Evolutionary conservation across 2,888 invertebrate species (phyloP), one percentile per base, ranked within the genome.

Genomic region (Stenurella melanura): DNA sequence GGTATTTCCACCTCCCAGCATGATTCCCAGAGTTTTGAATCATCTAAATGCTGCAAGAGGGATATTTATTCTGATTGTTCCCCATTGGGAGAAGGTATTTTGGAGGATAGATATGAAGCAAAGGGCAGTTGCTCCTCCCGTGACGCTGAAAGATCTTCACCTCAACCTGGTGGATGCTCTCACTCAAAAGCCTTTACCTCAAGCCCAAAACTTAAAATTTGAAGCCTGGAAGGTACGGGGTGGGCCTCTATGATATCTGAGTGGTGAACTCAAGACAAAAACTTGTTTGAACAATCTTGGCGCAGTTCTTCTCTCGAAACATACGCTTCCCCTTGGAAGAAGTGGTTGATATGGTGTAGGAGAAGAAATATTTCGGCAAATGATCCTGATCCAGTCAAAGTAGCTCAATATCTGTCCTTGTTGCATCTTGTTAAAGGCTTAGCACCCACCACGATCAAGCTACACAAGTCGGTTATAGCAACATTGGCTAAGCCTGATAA

Each of bases 1-100:
- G 77, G 68, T 84, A 7, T 85, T 85, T 57, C 86, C 85, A 4
- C 85, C 85, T 15, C 85, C 83, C 15, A 56, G 72, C 30, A 73
- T 82, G 21, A 81, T 83, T 1, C 81, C 83, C 11, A 66, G 73
- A 57, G 82, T 83, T 3, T 74, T 83, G 15, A 38, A 63, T 5
- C 83, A 85, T 42, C 73, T 83, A 56, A 82, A 80, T 64, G n/a
- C n/a, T n/a, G n/a, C 81, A 19, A 64, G 26, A 64, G 83, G 83
- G 18, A 50, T 38, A 11, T 83, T 80, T 64, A 75, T 84, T 10
- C 38, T 85, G 19, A 77, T 85, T 42, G 80, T 79, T 1, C 84
- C 84, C 15, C 81, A 74, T 1, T 85, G 84, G 83, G 73, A 80
- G 17, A 83, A 78, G 54, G 81, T 79, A 0, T 84, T 85, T 64